Percentiles rank a stretch among this genome's conserved stretches.
phyloP scores from a whole-genome alignment of 2,797 vertebrate genomes.

The Hemitrygon akajei region DNA sequence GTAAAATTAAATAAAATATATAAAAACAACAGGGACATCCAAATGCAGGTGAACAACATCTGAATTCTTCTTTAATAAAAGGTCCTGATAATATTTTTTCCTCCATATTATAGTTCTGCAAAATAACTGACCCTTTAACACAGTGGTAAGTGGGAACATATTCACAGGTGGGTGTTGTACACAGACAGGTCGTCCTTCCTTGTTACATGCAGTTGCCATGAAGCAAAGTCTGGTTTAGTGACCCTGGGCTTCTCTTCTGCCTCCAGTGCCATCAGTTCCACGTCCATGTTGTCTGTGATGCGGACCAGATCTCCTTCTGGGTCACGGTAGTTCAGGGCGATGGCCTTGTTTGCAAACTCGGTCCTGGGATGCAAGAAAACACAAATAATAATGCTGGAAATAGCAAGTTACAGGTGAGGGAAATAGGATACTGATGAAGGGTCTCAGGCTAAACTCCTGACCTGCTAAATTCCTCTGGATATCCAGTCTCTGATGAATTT shows the following conservation, averaged over 20 bases:
- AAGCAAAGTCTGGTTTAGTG: constrained; percentile 64
- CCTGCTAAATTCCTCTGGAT: no score
- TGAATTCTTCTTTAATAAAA: neutral
- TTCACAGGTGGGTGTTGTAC: constrained; percentile 62
- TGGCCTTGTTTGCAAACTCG: constrained; percentile 68
- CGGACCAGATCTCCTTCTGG: constrained; percentile 78
- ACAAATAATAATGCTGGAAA: neutral
- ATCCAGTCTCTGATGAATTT: no score
- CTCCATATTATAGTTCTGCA: neutral
- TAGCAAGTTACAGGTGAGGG: no score
- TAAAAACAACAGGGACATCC: no score
- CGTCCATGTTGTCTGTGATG: constrained; percentile 73
- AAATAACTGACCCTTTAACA: no score
- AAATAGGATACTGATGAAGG: no score
- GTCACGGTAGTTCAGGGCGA: constrained; percentile 80
- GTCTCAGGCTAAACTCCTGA: no score
- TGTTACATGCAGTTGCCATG: constrained; percentile 80
- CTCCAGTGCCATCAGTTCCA: constrained; percentile 74
- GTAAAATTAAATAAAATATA: no score
- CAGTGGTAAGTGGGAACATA: no score
- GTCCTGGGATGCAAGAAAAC: constrained; percentile 51
- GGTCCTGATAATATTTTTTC: no score
- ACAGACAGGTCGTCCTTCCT: constrained; percentile 63
- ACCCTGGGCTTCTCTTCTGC: constrained; percentile 49
- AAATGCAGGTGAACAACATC: no score